Evolutionary conservation across 2,888 invertebrate genomes (phyloP).

Genomic region (Corbicula japonica): DNA sequence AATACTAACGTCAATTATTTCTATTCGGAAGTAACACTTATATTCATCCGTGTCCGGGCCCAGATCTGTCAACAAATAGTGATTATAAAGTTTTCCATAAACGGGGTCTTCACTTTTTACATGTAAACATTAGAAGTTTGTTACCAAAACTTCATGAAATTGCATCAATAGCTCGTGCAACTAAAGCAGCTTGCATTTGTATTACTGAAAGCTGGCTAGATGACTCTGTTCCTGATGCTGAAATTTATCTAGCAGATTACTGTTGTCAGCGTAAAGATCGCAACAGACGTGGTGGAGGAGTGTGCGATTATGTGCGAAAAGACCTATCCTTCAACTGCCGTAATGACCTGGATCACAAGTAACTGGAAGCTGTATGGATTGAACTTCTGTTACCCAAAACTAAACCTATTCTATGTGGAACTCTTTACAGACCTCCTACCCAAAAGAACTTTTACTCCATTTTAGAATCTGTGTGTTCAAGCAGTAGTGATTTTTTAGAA

Average conservation of each 20-base stretch:
- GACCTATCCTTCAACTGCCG: too few relatives aligned
- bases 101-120: too few relatives aligned
- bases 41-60: neutral
- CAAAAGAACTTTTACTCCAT: neutral
- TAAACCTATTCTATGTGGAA: too few relatives aligned
- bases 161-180: neutral
- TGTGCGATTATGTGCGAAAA: neutral
- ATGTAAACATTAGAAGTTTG: too few relatives aligned
- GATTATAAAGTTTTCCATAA: slow-evolving; percentile 1
- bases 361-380: too few relatives aligned
- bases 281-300: neutral
- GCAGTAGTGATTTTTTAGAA: neutral
- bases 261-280: neutral
- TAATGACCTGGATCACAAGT: too few relatives aligned
- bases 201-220: neutral
- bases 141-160: too few relatives aligned
- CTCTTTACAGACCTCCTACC: neutral
- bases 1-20: too few relatives aligned
- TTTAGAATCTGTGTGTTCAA: slow-evolving; percentile 1
- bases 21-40: too few relatives aligned
- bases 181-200: neutral
- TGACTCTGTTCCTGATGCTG: slow-evolving; percentile 5
- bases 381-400: too few relatives aligned
- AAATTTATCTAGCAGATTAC: too few relatives aligned
- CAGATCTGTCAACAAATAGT: neutral